phyloP scores from a whole-genome alignment of 2,888 invertebrate species.

The Unio pictorum region DNA sequence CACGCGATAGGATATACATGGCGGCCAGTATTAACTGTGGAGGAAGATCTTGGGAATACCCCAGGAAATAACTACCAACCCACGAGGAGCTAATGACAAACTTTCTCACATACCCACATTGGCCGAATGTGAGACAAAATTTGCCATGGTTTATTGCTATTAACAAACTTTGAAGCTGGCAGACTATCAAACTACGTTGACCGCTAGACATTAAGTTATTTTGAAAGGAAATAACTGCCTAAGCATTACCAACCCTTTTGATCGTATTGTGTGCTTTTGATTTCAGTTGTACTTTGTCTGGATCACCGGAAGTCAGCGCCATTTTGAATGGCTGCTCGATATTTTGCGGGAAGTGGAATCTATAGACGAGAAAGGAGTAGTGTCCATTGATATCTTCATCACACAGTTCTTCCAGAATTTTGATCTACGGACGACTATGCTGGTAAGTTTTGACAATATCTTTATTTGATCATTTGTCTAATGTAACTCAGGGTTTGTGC shows the following conservation, averaged over 20 bases:
- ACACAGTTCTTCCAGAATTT: conserved; percentile 79
- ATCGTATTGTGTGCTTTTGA: conserved; percentile 1
- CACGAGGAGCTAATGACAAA: no score
- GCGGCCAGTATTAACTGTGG: no score
- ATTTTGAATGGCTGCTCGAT: no score
- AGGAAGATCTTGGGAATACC: no score
- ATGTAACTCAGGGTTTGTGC: no score
- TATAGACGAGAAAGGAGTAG: conserved; percentile 74
- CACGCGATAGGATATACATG: no score
- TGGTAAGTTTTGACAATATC: conserved; percentile 70
- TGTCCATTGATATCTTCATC: conserved; percentile 77
- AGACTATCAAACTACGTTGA: neutral
- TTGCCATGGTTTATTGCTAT: no score
- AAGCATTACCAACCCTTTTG: neutral
- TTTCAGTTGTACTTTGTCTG: conserved; percentile 78
- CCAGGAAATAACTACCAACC: no score
- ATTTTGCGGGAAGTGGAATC: conserved; percentile 74
- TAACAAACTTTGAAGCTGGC: neutral
- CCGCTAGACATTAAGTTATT: neutral
- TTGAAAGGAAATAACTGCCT: neutral
- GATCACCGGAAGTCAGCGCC: no score
- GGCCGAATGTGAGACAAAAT: no score
- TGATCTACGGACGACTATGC: conserved; percentile 77
- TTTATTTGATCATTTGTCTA: neutral
- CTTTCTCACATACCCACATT: no score